Evolutionary conservation across 2,888 invertebrate species (phyloP).

Genomic region (Aleiodes alternator): DNA sequence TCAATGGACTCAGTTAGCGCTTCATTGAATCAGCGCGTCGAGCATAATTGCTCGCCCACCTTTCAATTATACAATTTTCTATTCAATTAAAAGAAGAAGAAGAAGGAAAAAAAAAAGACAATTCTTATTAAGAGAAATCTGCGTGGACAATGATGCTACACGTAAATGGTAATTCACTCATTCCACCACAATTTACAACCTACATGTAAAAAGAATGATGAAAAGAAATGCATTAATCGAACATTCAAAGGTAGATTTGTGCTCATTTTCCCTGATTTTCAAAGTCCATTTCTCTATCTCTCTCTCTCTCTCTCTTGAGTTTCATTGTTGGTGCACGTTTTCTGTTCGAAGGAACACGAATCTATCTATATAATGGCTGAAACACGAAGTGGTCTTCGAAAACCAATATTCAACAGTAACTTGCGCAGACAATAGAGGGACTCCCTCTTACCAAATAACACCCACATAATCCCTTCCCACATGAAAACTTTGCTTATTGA

Average conservation of each 20-base stretch:
- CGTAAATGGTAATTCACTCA: too few relatives aligned
- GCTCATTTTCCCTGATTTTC: not conserved
- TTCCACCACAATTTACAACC: too few relatives aligned
- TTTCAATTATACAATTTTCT: constrained; percentile 17
- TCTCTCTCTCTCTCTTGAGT: not conserved
- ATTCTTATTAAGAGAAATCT: not conserved
- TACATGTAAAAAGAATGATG: too few relatives aligned
- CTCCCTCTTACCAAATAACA: constrained; percentile 32
- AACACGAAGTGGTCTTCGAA: constrained; percentile 17
- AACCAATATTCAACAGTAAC: constrained; percentile 19
- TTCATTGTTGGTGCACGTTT: not conserved
- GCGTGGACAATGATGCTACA: not conserved
- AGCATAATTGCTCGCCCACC: constrained; percentile 27
- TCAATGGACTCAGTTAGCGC: constrained; percentile 30
- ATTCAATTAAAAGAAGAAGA: too few relatives aligned
- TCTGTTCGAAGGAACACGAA: not conserved
- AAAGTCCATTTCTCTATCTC: not conserved
- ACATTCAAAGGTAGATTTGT: not conserved
- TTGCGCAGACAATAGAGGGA: constrained; percentile 20
- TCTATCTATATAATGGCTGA: not conserved
- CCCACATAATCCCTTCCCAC: constrained; percentile 33
- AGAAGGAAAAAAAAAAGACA: not conserved
- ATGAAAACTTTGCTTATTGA: constrained; percentile 33
- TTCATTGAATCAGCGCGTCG: constrained; percentile 29
- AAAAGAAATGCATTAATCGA: too few relatives aligned